Evolutionary conservation across 1,140 invertebrate species (phyloP).

Genomic region (Drosophila auraria): DNA sequence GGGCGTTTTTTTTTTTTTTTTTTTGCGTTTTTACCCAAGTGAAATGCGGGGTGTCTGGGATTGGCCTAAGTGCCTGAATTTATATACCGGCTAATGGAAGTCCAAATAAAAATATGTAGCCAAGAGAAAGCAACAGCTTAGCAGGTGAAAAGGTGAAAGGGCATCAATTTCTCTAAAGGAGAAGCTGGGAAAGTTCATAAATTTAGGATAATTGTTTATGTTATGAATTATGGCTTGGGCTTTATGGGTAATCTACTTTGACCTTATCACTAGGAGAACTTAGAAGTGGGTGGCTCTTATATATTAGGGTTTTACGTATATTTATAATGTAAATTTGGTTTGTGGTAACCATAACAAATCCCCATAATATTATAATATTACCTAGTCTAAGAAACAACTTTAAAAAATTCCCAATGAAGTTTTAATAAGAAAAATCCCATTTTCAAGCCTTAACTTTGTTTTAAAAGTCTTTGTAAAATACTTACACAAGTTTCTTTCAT

Average conservation of each 20-base stretch:
- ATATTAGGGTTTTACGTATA: no score
- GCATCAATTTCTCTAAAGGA: conserved; percentile 2
- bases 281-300: no score
- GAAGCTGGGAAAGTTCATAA: neutral
- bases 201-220: neutral
- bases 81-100: conserved; percentile 32
- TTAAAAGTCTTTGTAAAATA: neutral
- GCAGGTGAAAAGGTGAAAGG: conserved; percentile 32
- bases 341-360: no score
- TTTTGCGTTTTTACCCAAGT: neutral
- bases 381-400: no score
- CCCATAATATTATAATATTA: no score
- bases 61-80: conserved; percentile 35
- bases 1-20: neutral
- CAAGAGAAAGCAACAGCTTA: conserved; percentile 36
- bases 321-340: no score
- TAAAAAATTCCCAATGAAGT: neutral
- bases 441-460: neutral
- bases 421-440: neutral
- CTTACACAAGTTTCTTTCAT: no score
- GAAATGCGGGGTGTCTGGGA: conserved; percentile 38
- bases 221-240: neutral
- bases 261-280: no score
- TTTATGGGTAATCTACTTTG: neutral
- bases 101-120: conserved; percentile 13